phyloP scores from a whole-genome alignment of 2,113 vertebrate species.

The Dipodomys spectabilis region DNA sequence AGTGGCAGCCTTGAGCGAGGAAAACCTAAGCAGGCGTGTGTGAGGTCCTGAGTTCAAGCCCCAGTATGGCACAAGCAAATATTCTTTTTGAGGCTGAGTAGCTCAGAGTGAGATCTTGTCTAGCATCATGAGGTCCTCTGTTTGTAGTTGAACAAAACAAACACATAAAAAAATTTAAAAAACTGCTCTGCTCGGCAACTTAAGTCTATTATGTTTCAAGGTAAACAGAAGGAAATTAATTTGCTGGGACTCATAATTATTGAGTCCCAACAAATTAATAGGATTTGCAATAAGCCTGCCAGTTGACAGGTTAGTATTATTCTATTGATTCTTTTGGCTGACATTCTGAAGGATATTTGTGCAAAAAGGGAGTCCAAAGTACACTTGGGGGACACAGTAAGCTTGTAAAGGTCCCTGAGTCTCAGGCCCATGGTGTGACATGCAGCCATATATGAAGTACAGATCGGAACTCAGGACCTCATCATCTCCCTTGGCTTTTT shows the following conservation, averaged over 20 bases:
- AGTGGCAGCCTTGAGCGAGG: too few species aligned
- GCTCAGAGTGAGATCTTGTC: background rate
- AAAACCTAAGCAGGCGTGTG: background rate
- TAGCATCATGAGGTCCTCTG: background rate
- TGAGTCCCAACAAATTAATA: background rate
- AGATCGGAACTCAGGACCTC: too few species aligned
- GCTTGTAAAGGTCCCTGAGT: background rate
- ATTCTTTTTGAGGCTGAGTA: background rate
- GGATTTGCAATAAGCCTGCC: background rate
- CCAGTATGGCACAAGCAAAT: background rate
- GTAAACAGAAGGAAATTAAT: background rate
- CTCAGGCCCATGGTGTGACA: background rate
- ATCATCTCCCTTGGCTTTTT: too few species aligned
- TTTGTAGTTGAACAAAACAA: background rate
- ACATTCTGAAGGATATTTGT: slow-evolving; percentile 27
- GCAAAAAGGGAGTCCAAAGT: background rate
- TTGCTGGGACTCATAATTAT: slow-evolving; percentile 23
- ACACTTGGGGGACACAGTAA: slow-evolving; percentile 3
- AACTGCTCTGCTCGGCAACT: background rate
- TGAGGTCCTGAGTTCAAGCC: background rate
- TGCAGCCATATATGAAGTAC: too few species aligned
- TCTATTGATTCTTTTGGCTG: background rate
- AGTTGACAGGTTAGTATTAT: background rate
- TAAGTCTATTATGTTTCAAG: background rate
- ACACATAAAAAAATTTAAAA: background rate